These are phyloP conservation scores for Chroicocephalus ridibundus DNA, from an alignment of 2,113 vertebrate genomes.

Conservation along the genomic window DNA sequence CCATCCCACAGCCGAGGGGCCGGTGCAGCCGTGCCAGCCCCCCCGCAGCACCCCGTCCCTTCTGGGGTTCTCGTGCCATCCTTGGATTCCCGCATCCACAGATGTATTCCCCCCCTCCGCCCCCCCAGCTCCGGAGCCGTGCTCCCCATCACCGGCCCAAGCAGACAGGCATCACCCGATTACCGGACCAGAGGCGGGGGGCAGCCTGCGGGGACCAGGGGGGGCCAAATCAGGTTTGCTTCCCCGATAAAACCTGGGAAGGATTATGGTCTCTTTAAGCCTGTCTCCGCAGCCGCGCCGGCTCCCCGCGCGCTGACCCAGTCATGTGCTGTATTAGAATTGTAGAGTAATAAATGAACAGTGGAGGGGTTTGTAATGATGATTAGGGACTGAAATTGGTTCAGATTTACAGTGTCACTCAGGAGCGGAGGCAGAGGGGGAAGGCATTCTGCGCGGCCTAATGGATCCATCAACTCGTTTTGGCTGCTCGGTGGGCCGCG, in stretches of 20 bases:
- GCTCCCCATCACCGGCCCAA: neutral
- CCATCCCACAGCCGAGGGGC: neutral
- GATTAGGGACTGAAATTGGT: constrained; percentile 99
- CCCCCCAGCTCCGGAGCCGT: rapidly evolving
- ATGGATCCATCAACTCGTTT: constrained; percentile 99
- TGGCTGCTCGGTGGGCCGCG: constrained; percentile 98
- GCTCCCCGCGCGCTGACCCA: constrained; percentile 75
- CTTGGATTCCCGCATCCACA: neutral
- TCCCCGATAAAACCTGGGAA: neutral
- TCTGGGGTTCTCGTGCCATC: rapidly evolving
- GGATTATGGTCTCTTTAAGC: constrained; percentile 79
- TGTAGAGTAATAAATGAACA: constrained; percentile 93
- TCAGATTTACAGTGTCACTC: constrained; percentile 99
- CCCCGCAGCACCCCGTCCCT: neutral
- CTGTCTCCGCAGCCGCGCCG: constrained; percentile 65
- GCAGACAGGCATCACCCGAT: neutral
- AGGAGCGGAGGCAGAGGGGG: constrained; percentile 92
- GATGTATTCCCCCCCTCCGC: neutral
- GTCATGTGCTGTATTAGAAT: constrained; percentile 84
- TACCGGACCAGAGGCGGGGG: neutral
- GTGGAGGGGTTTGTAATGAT: constrained; percentile 99
- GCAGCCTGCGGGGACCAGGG: rapidly evolving
- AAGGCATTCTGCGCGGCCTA: constrained; percentile 95
- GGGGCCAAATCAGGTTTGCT: neutral
- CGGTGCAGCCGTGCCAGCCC: neutral